phyloP scores from a whole-genome alignment of 2,113 vertebrate genomes.

The Ameiurus melas region DNA sequence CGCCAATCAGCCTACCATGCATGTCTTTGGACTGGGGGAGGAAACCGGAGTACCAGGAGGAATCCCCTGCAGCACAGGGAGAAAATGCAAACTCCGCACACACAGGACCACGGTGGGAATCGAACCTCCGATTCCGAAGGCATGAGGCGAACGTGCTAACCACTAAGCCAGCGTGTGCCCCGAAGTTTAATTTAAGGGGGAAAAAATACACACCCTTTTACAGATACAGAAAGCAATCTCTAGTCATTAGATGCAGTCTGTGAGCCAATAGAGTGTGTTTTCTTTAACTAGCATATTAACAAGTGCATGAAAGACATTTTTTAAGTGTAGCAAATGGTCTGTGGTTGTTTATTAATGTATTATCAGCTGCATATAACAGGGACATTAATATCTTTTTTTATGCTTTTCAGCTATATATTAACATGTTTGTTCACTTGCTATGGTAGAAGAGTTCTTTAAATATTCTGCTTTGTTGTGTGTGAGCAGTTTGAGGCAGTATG shows the following conservation, averaged over 20 bases:
- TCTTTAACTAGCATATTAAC: not conserved
- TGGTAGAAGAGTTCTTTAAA: not conserved
- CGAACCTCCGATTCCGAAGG: too few relatives aligned
- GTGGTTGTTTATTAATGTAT: not conserved
- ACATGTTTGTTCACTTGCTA: not conserved
- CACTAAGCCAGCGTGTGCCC: too few relatives aligned
- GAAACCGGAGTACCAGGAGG: too few relatives aligned
- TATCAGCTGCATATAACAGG: not conserved
- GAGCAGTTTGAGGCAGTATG: conserved; percentile 13
- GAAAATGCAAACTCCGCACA: too few relatives aligned
- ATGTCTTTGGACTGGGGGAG: too few relatives aligned
- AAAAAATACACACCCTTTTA: not conserved
- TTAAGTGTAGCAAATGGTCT: not conserved
- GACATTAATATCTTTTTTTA: not conserved
- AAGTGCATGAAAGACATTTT: not conserved
- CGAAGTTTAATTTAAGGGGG: too few relatives aligned
- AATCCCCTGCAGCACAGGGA: too few relatives aligned
- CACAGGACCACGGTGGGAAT: too few relatives aligned
- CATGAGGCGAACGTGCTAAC: too few relatives aligned
- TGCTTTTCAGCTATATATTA: not conserved
- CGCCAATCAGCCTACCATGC: too few relatives aligned
- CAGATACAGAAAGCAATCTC: not conserved
- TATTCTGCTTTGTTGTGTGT: conserved; percentile 43
- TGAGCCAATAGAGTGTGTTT: not conserved
- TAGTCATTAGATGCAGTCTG: not conserved